phyloP scores from a whole-genome alignment of 2,888 invertebrate species.

The Antitype chi region DNA sequence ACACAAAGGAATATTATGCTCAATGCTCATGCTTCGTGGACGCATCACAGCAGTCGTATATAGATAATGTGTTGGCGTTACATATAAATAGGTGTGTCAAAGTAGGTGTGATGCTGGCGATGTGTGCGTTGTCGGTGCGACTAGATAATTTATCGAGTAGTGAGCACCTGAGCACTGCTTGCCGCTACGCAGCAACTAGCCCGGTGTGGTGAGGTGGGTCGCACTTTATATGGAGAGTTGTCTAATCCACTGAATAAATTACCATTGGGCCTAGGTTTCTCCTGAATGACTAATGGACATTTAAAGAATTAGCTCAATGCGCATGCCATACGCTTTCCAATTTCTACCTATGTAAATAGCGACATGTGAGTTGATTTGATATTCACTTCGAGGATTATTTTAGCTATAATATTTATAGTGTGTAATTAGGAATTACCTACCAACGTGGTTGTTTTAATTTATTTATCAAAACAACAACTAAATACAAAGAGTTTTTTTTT shows the following conservation, averaged over 20 bases:
- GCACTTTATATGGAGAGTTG: constrained; percentile 88
- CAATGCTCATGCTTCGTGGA: constrained; percentile 66
- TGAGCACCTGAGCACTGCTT: constrained; percentile 77
- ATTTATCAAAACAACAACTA: background rate
- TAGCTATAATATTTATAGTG: background rate
- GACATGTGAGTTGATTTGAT: constrained; percentile 41
- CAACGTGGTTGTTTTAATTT: background rate
- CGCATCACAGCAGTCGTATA: constrained; percentile 68
- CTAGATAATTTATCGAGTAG: constrained; percentile 82
- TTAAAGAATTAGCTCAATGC: constrained; percentile 83
- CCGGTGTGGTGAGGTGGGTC: constrained; percentile 77
- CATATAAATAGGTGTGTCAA: constrained; percentile 66
- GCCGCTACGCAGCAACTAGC: constrained; percentile 64
- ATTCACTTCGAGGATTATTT: constrained; percentile 16
- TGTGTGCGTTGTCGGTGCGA: constrained; percentile 71
- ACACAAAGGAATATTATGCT: constrained; percentile 77
- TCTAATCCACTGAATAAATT: constrained; percentile 87
- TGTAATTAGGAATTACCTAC: background rate
- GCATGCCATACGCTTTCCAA: constrained; percentile 80
- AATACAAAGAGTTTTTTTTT: background rate
- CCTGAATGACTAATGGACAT: constrained; percentile 86
- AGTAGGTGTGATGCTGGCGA: constrained; percentile 63
- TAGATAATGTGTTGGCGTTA: constrained; percentile 66
- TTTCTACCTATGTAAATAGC: constrained; percentile 65
- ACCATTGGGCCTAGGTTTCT: constrained; percentile 85